Conservation (phyloP, 2,888 invertebrate genomes). For the Acrobasis suavella region DNA sequence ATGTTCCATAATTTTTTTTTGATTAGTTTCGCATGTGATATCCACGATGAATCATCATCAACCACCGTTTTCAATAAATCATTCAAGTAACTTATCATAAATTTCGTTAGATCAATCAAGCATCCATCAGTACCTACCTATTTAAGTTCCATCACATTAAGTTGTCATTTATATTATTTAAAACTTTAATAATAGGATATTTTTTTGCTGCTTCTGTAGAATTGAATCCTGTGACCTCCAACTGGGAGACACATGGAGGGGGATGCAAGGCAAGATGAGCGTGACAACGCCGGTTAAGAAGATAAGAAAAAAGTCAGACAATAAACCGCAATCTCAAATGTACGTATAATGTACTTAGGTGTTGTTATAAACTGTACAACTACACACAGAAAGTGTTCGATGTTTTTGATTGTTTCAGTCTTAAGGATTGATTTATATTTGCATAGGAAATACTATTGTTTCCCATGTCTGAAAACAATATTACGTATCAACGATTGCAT, state of each 20-base stretch:
- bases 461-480: conserved; percentile 6
- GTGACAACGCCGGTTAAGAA: conserved; percentile 86
- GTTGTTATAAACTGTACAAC: conserved; percentile 39
- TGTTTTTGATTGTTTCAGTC: conserved; percentile 3
- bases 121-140: conserved; percentile 20
- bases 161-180: conserved; percentile 28
- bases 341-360: conserved; percentile 75
- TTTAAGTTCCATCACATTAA: conserved; percentile 22
- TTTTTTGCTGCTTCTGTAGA: conserved; percentile 86
- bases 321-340: conserved; percentile 87
- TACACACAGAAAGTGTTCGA: conserved; percentile 4
- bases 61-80: conserved; percentile 1
- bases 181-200: conserved; percentile 64
- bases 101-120: conserved; percentile 16
- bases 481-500: conserved; percentile 11
- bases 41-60: background rate
- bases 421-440: background rate
- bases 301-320: conserved; percentile 87
- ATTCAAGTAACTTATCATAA: conserved; percentile 6
- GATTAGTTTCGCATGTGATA: conserved; percentile 21
- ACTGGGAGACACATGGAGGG: conserved; percentile 86
- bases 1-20: conserved; percentile 6
- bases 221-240: conserved; percentile 95
- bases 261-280: conserved; percentile 93
- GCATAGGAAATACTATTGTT: background rate